A percentile compares a stretch with the other conserved stretches of the same genome.
Evolutionary conservation across 64 coral and sea anemone genomes (phyloP).

Genomic region (Pachyseris speciosa): DNA sequence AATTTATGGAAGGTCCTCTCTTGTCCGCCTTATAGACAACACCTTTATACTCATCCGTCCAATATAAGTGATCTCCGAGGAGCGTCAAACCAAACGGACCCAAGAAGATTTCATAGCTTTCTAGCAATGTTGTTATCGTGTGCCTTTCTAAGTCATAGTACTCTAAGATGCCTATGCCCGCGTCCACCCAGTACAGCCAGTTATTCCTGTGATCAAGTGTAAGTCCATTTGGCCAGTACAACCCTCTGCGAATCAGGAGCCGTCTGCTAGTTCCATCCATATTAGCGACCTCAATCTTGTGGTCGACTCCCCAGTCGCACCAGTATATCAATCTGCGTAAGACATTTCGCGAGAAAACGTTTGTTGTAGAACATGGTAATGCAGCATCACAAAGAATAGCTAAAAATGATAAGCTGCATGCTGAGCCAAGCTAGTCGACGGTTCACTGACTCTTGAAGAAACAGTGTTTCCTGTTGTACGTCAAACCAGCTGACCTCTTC

Average conservation of each 20-base stretch:
- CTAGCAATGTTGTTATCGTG: background rate
- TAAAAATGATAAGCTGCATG: too few relatives aligned
- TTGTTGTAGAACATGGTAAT: too few relatives aligned
- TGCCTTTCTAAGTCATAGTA: slow-evolving; percentile 37
- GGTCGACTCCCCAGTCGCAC: background rate
- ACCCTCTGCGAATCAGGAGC: background rate
- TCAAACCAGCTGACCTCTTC: too few relatives aligned
- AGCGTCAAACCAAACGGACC: slow-evolving; percentile 53
- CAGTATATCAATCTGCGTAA: slow-evolving; percentile 44
- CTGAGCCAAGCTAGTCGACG: too few relatives aligned
- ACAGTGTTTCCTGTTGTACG: too few relatives aligned
- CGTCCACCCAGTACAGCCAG: slow-evolving; percentile 74
- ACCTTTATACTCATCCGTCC: slow-evolving; percentile 31
- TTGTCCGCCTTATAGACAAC: slow-evolving; percentile 16
- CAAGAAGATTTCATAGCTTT: background rate
- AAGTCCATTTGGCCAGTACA: slow-evolving; percentile 13
- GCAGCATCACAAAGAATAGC: too few relatives aligned
- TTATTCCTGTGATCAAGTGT: slow-evolving; percentile 1
- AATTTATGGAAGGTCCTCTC: background rate
- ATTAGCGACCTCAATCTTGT: slow-evolving; percentile 29
- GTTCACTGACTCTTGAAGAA: too few relatives aligned
- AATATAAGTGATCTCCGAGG: slow-evolving; percentile 13
- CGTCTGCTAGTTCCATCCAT: slow-evolving; percentile 28
- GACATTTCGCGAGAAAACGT: too few relatives aligned
- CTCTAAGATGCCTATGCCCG: background rate